phyloP scores from a whole-genome alignment of 2,113 vertebrate species.

The Chaetodon trifascialis region DNA sequence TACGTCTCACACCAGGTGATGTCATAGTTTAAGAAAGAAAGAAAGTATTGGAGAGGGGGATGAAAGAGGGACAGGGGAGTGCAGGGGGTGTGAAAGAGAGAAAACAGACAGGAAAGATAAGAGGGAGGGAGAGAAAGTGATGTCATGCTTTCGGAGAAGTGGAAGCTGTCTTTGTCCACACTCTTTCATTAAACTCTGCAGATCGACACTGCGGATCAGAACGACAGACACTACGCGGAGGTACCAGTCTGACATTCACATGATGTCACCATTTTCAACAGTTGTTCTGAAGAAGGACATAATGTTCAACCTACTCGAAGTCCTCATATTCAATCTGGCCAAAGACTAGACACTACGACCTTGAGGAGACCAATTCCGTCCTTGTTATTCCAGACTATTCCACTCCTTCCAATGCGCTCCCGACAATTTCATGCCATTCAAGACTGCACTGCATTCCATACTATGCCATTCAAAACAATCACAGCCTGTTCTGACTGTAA shows the following conservation, averaged over 20 bases:
- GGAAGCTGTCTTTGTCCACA: constrained; percentile 62
- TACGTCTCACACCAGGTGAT: constrained; percentile 62
- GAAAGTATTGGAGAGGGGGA: constrained; percentile 52
- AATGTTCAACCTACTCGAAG: constrained; percentile 9
- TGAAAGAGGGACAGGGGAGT: constrained; percentile 38
- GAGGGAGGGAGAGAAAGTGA: constrained; percentile 58
- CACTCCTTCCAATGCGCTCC: constrained; percentile 18
- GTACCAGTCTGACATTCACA: background rate
- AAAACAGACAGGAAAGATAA: constrained; percentile 39
- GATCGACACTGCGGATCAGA: constrained; percentile 23
- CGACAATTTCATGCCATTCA: constrained; percentile 59
- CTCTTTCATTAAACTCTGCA: constrained; percentile 31
- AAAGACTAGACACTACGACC: constrained; percentile 23
- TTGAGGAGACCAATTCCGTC: constrained; percentile 34
- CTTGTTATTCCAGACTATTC: constrained; percentile 39
- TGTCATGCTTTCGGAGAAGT: constrained; percentile 69
- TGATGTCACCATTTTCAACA: background rate
- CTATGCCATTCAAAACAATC: constrained; percentile 59
- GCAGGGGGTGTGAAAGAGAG: constrained; percentile 41
- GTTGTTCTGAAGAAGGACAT: background rate
- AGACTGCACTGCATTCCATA: constrained; percentile 33
- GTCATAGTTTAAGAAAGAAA: constrained; percentile 75
- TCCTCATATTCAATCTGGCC: constrained; percentile 27
- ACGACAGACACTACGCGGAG: background rate
- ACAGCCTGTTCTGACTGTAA: constrained; percentile 47